These are phyloP conservation scores for Troglohyphantes excavatus DNA, from an alignment of 2,888 invertebrate species.

Conservation along the genomic window DNA sequence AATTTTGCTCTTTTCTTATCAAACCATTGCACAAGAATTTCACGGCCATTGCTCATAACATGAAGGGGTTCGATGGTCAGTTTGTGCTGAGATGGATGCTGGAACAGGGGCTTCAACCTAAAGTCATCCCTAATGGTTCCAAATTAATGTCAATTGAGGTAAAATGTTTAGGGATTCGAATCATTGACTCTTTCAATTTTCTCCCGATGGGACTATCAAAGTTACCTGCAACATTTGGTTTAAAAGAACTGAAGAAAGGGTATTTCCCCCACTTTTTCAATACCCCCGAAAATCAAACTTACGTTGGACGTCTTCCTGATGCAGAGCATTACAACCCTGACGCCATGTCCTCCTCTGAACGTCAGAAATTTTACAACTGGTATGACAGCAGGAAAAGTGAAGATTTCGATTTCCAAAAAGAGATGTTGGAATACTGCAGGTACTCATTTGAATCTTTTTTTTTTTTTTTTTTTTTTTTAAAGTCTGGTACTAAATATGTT, in stretches of 20 bases:
- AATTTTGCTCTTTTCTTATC: slow-evolving; percentile 48
- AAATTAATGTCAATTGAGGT: slow-evolving; percentile 3
- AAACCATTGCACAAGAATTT: slow-evolving; percentile 13
- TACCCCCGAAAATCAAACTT: slow-evolving; percentile 20
- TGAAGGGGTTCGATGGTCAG: slow-evolving; percentile 55
- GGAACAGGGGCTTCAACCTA: slow-evolving; percentile 1
- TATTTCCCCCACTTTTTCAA: slow-evolving; percentile 67
- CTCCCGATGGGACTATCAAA: slow-evolving; percentile 49
- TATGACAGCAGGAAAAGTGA: not conserved
- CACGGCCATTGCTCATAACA: slow-evolving; percentile 39
- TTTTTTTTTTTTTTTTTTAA: too few relatives aligned
- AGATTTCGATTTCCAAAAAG: slow-evolving; percentile 22
- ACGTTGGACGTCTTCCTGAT: slow-evolving; percentile 13
- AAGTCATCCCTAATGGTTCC: slow-evolving; percentile 23
- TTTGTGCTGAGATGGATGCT: slow-evolving; percentile 16
- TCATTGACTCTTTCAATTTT: slow-evolving; percentile 65
- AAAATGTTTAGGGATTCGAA: not conserved
- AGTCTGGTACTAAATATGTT: too few relatives aligned
- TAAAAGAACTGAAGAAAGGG: slow-evolving; percentile 41
- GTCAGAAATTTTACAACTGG: not conserved
- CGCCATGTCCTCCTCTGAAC: not conserved
- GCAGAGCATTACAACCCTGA: not conserved
- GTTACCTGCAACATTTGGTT: slow-evolving; percentile 27
- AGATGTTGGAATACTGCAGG: slow-evolving; percentile 45
- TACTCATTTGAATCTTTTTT: too few relatives aligned